Percentiles rank a stretch among this genome's conserved stretches.
Conservation (phyloP, 2,797 vertebrate species). For the Crocidura indochinensis region DNA sequence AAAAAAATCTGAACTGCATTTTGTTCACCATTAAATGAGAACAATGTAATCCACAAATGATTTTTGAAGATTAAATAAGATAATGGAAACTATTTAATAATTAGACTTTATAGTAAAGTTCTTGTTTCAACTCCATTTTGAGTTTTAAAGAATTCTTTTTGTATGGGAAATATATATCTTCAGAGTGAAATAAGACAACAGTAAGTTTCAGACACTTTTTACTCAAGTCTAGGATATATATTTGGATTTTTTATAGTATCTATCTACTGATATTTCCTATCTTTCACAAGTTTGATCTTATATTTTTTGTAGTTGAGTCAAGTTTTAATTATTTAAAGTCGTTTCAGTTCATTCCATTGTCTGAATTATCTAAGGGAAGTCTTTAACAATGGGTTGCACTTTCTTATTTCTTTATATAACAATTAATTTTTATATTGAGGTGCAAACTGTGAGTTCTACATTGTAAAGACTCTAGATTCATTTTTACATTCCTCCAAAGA, state of each 20-base stretch:
- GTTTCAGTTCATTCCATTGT: background rate
- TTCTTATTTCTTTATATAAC: constrained; percentile 26
- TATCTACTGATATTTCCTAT: background rate
- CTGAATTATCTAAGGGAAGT: background rate
- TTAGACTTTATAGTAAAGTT: background rate
- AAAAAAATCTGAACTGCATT: background rate
- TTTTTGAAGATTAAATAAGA: constrained; percentile 41
- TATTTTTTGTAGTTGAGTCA: background rate
- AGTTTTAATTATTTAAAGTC: constrained; percentile 28
- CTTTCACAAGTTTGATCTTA: background rate
- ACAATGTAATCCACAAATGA: background rate
- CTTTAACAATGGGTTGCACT: background rate
- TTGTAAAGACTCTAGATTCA: constrained; percentile 35
- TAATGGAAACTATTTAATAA: background rate
- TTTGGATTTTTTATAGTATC: background rate
- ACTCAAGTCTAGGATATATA: background rate
- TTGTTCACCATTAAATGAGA: background rate
- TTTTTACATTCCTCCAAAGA: constrained; percentile 30
- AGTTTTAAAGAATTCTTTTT: background rate
- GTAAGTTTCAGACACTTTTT: background rate
- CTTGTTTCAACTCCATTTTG: background rate
- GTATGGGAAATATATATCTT: background rate
- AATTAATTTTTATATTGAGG: background rate
- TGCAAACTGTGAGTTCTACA: background rate
- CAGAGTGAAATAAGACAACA: background rate